These are phyloP conservation scores for Phalacrocorax pelagicus DNA, from an alignment of 2,113 vertebrate genomes.

Conservation along the genomic window DNA sequence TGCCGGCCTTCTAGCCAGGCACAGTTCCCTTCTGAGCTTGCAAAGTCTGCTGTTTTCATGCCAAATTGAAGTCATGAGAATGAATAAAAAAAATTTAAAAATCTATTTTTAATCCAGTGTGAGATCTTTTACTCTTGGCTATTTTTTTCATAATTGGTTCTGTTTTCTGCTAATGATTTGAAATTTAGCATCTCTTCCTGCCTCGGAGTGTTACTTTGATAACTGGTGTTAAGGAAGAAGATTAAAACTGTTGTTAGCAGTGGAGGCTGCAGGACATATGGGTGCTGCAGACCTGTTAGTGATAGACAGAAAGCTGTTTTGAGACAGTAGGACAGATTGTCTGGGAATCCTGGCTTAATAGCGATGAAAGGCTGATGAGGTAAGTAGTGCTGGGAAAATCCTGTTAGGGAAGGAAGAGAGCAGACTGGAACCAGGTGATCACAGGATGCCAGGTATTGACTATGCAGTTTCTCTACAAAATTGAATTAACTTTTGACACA, in stretches of 20 bases:
- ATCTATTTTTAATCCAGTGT: constrained; percentile 31
- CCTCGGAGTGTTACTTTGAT: background rate
- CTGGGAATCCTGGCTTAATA: constrained; percentile 24
- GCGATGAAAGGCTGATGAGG: constrained; percentile 17
- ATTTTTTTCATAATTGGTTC: constrained; percentile 12
- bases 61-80: background rate
- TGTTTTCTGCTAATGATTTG: constrained; percentile 32
- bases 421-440: background rate
- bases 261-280: constrained; percentile 22
- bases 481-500: background rate
- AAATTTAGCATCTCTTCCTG: constrained; percentile 36
- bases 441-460: background rate
- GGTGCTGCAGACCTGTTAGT: constrained; percentile 8
- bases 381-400: constrained; percentile 34
- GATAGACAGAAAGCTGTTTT: constrained; percentile 34
- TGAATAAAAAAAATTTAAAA: background rate
- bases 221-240: background rate
- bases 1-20: background rate
- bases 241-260: constrained; percentile 15
- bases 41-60: background rate
- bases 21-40: background rate
- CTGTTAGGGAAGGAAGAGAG: constrained; percentile 5
- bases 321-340: constrained; percentile 38
- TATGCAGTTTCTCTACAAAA: background rate
- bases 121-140: constrained; percentile 15